Base-by-base conservation (phyloP, 2,797 vertebrate species). In the Simalia tracyae region DNA sequence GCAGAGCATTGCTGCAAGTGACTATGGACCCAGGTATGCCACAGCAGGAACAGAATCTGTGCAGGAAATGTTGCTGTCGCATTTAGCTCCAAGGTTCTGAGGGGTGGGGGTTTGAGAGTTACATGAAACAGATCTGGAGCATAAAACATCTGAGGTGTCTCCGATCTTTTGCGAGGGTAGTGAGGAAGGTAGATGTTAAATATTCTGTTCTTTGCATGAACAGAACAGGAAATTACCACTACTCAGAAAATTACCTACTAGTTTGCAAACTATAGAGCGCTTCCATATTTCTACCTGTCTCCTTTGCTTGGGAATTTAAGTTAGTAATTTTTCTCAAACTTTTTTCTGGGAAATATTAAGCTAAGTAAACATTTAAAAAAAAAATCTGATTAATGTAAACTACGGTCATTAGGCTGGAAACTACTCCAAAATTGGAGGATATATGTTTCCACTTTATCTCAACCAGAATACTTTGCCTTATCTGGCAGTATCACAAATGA, bases 81-180 rank as follows among this genome's bases (percentile, higher is more conserved):
- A 57, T 89, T 72, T 36, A 24, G 17, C 5, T 59, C 22, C 24
- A 24, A 11, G 28, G 1, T 86, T 96, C 93, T 95, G 91, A 95
- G 94, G 94, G 93, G 90, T 66, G 64, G 94, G 91, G 94, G 50
- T 94, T 95, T 88, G 87, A 63, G 56, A 86, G 88, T 91, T 85
- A 94, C 22, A 85, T 31, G 89, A 0, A 15, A 2, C 0, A 84
- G 1, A 88, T 36, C 2, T 84, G 68, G n/a, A 68, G 28, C 3
- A 68, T 68, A 68, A n/a, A 54, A 54, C 50, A 54, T 54, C 50
- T 54, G 50, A 54, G 50, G 50, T 54, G 50, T 7, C 50, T 54
- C 50, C 50, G 50, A 54, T 9, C 6, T 54, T 8, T 54, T 54
- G 50, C 50, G 50, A 54, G 50, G 50, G 50, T 54, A 8, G 50